Base-by-base conservation (phyloP, 1,140 invertebrate species). In the Octopus bimaculoides region DNA sequence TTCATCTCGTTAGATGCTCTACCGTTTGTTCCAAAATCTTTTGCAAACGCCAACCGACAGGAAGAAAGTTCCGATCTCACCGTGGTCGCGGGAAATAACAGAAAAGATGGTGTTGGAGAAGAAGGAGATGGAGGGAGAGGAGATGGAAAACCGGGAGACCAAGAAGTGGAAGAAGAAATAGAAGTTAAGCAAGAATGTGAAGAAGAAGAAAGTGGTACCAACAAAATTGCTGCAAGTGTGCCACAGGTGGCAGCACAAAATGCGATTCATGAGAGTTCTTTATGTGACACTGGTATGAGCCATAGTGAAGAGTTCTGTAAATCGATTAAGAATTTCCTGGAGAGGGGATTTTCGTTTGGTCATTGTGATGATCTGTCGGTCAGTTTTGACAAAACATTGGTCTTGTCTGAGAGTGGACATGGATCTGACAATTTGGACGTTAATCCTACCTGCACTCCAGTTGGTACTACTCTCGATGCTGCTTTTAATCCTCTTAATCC, bases 11-110 rank as follows among this genome's bases (percentile, higher is more conserved):
- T 56, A 7, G 52, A 56, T 5, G 9, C 79, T 5, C 79, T 86
- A 54, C 85, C 85, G 2, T 87, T 87, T 77, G 66, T 71, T n/a
- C 66, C 66, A 71, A 71, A 71, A 17, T 71, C 7, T 71, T 71
- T 71, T 71, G 26, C 14, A 71, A 3, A 71, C 26, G 7, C 12
- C 66, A 82, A 52, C 78, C 81, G 20, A 41, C 75, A n/a, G 55
- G 9, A 10, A 41, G 77, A 66, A 69, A 41, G 66, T 53, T n/a
- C 52, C 14, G 53, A 54, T 77, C 17, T 20, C 53, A 77, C 17
- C 4, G 77, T 52, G 52, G 56, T 41, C 52, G 5, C 26, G n/a
- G 9, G 2, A 9, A 66, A 9, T 66, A 9, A 78, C 20, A 55
- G 26, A 78, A 17, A 17, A 4, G 54, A 20, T 10, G 54, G 3